These are phyloP conservation scores for Bellardia bayeri DNA, from an alignment of 2,888 invertebrate genomes.

Conservation along the genomic window DNA sequence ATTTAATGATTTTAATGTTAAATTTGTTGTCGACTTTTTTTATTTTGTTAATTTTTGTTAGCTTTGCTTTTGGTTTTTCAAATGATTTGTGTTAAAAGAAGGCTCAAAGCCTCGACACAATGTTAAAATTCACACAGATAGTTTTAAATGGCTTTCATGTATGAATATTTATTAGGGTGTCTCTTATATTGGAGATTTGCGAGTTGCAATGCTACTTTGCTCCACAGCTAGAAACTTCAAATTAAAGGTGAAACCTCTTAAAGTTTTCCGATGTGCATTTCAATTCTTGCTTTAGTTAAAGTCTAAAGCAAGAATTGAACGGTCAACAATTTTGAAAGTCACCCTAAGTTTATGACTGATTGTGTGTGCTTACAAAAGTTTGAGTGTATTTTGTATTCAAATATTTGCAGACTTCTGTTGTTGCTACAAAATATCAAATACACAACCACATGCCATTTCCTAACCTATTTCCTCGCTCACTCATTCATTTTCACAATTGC, in stretches of 20 bases:
- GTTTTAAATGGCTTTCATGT: neutral
- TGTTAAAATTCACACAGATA: neutral
- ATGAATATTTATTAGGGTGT: no score
- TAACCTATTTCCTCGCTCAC: neutral
- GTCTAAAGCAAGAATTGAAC: no score
- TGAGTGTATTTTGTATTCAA: neutral
- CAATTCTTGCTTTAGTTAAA: no score
- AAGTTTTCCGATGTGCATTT: no score
- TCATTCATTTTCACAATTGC: neutral
- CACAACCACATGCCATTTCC: neutral
- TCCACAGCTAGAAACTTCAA: no score
- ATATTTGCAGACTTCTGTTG: neutral
- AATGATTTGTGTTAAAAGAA: constrained; percentile 2
- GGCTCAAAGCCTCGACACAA: constrained; percentile 19
- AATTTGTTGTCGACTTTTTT: constrained; percentile 18
- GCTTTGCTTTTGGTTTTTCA: constrained; percentile 1
- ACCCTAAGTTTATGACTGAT: neutral
- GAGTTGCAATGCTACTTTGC: no score
- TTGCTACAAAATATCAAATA: neutral
- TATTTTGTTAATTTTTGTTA: constrained; percentile 11
- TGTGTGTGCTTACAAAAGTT: neutral
- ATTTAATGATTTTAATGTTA: constrained; percentile 45
- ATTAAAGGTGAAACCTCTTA: no score
- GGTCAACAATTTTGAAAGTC: no score
- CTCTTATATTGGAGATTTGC: no score